Conservation (phyloP, 2,888 invertebrate genomes). For the Fragum fragum region DNA sequence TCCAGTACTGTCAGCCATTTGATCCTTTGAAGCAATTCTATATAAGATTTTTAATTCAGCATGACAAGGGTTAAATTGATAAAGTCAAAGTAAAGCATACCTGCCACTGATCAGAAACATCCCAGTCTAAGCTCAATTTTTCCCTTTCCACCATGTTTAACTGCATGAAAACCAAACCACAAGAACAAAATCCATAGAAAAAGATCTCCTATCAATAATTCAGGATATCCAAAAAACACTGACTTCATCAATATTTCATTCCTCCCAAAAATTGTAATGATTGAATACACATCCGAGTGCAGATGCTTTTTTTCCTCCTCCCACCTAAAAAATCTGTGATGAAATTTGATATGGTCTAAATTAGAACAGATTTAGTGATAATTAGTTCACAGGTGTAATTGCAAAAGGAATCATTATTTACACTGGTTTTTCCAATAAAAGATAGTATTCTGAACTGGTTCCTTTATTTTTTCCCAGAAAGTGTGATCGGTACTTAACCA, state of each 20-base stretch:
- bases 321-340: not conserved
- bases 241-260: constrained; percentile 12
- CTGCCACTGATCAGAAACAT: constrained; percentile 68
- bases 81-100: constrained; percentile 26
- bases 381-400: constrained; percentile 22
- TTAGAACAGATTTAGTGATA: constrained; percentile 4
- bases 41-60: too few relatives aligned
- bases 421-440: constrained; percentile 1
- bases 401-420: constrained; percentile 9
- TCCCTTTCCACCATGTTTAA: constrained; percentile 18
- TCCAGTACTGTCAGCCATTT: too few relatives aligned
- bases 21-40: too few relatives aligned
- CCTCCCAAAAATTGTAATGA: constrained; percentile 7
- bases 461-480: constrained; percentile 10
- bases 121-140: constrained; percentile 54
- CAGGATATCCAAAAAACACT: constrained; percentile 7
- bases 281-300: constrained; percentile 9
- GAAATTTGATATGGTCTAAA: not conserved
- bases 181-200: not conserved
- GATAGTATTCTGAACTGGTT: not conserved
- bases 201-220: constrained; percentile 15
- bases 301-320: not conserved
- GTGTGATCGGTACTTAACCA: constrained; percentile 19
- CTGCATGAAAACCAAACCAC: not conserved
- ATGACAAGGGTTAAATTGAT: too few relatives aligned